Base-by-base conservation (phyloP, 64 coral and sea anemone species). In the Orbicella faveolata region DNA sequence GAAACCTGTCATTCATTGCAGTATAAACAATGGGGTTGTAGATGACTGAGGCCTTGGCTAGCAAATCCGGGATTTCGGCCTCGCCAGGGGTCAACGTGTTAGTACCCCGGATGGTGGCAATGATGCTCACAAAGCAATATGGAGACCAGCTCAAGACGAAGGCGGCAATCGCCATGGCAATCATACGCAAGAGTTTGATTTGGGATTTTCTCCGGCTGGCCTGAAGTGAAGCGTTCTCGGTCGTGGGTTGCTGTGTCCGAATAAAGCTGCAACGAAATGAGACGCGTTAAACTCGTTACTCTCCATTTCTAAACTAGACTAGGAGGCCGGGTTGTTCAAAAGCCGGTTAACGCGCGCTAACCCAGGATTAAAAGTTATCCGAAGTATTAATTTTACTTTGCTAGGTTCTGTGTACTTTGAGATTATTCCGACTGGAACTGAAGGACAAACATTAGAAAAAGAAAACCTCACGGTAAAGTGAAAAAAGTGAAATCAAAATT, bases 1-100 rank as follows among this genome's bases (percentile, higher is more conserved):
- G 70, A 20, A 89, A 96, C 5, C 79, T 54, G 57, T 63, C 23
- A 55, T 91, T 96, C 81, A 92, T 78, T 2, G 55, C 25, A 5
- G 64, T 91, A 39, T 92, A 95, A 1, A 95, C 87, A 2, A 95
- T 20, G 5, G 94, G 94, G 73, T 95, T 92, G 59, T 61, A 95
- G 54, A 95, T 81, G 15, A 95, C 94, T 14, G 94, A 95, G 52
- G 90, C 79, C 62, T 95, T 95, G 63, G 94, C 94, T 63, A 95
- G 51, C 21, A 89, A 54, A 7, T 92, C 94, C 9, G 94, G 94
- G 33, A 95, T 77, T 53, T 92, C 85, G 4, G 94, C 87, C 37
- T 76, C 61, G 3, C 81, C 74, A 3, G 64, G 61, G 18, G 81
- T 69, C 35, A 95, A 9, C 2, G 89, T 9, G 4, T 78, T 72